These are phyloP conservation scores for Tupaia chinensis DNA, from an alignment of 2,113 vertebrate genomes.

Conservation along the genomic window DNA sequence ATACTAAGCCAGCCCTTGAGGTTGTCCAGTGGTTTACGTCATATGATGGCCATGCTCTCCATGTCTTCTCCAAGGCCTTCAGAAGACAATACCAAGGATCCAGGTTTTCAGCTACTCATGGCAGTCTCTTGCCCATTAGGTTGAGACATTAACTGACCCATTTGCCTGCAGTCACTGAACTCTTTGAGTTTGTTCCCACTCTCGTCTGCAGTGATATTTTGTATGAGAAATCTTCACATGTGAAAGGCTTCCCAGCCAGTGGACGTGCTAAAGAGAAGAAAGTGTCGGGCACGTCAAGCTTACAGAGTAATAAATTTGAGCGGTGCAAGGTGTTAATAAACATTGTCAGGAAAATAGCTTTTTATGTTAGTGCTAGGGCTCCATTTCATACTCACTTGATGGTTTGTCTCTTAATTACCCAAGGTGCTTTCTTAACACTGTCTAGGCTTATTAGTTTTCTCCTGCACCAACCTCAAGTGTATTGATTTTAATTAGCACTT, in stretches of 20 bases:
- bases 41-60: neutral
- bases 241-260: neutral
- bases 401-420: constrained; percentile 68
- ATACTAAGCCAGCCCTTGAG: neutral
- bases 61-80: neutral
- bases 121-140: neutral
- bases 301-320: neutral
- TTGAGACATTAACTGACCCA: neutral
- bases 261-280: neutral
- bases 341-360: constrained; percentile 41
- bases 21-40: neutral
- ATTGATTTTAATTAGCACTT: constrained; percentile 75
- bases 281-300: neutral
- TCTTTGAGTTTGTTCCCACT: neutral
- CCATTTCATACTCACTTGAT: constrained; percentile 50
- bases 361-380: constrained; percentile 24
- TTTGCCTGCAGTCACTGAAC: neutral
- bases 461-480: constrained; percentile 49
- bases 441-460: constrained; percentile 60
- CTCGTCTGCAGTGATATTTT: neutral
- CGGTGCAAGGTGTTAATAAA: constrained; percentile 54
- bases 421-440: constrained; percentile 54
- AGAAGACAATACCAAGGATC: neutral
- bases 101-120: neutral
- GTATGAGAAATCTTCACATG: neutral